phyloP scores from a whole-genome alignment of 1,140 invertebrate genomes.

The Oryctes rhinoceros region DNA sequence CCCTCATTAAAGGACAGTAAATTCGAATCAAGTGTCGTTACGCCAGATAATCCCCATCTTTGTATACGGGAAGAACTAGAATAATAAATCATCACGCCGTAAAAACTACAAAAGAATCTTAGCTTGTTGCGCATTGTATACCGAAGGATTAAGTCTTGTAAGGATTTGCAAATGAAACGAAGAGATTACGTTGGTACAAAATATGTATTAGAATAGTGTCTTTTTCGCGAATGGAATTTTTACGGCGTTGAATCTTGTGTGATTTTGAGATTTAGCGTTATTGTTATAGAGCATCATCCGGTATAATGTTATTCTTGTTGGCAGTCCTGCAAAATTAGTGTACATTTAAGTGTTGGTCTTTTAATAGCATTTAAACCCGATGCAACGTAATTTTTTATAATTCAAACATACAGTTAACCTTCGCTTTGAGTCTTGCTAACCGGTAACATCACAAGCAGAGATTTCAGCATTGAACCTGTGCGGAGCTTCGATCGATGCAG shows the following conservation, averaged over 20 bases:
- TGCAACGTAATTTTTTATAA: too few species aligned
- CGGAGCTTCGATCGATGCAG: too few species aligned
- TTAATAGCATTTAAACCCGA: too few species aligned
- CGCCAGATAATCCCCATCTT: constrained; percentile 9
- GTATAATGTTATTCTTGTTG: not conserved
- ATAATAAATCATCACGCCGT: not conserved
- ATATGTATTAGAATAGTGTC: not conserved
- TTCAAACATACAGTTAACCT: too few species aligned
- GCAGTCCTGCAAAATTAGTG: not conserved
- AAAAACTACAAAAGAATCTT: constrained; percentile 1
- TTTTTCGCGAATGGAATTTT: not conserved
- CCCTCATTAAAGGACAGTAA: constrained; percentile 33
- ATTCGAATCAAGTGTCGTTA: constrained; percentile 30
- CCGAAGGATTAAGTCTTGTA: not conserved
- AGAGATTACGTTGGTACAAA: not conserved
- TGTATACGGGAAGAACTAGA: constrained; percentile 5
- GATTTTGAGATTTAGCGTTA: too few species aligned
- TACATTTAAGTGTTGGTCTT: too few species aligned
- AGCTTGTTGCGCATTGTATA: not conserved
- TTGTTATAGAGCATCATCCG: not conserved
- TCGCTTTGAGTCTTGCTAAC: too few species aligned
- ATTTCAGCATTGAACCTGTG: too few species aligned
- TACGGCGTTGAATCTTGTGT: not conserved
- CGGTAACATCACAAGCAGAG: too few species aligned
- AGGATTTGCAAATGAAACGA: not conserved